phyloP scores from a whole-genome alignment of 2,888 invertebrate species.

The Camponotus fellah region DNA sequence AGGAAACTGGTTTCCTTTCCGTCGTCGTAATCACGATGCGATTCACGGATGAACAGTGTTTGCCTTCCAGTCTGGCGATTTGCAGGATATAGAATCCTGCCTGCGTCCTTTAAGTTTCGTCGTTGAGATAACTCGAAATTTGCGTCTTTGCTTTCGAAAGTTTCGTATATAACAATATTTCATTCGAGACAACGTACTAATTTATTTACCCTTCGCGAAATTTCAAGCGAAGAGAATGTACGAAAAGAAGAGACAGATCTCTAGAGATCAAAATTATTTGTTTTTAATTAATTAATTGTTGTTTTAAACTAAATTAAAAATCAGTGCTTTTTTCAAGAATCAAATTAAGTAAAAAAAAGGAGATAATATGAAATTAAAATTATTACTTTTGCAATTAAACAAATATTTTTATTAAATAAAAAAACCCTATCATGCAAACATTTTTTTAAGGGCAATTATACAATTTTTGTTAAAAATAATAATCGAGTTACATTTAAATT shows the following conservation, averaged over 20 bases:
- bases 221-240: neutral
- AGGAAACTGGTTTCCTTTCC: slow-evolving; percentile 48
- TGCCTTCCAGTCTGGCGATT: slow-evolving; percentile 60
- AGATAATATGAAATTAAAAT: neutral
- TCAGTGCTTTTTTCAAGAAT: neutral
- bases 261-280: slow-evolving; percentile 3
- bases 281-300: neutral
- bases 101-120: slow-evolving; percentile 41
- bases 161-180: slow-evolving; percentile 48
- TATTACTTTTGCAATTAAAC: neutral
- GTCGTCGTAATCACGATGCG: slow-evolving; percentile 57
- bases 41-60: slow-evolving; percentile 60
- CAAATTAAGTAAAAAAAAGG: neutral
- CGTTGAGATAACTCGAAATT: slow-evolving; percentile 49
- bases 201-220: slow-evolving; percentile 47
- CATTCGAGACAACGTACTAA: slow-evolving; percentile 31
- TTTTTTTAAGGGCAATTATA: neutral
- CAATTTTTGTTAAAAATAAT: slow-evolving; percentile 2
- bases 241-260: neutral
- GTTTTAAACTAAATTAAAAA: neutral
- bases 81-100: slow-evolving; percentile 42
- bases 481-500: slow-evolving; percentile 5
- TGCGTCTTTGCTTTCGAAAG: slow-evolving; percentile 32
- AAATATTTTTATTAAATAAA: neutral
- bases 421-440: neutral